Percentiles rank a stretch among this genome's conserved stretches.
phyloP scores from a whole-genome alignment of 2,113 vertebrate genomes.

The Muscicapa adusta region DNA sequence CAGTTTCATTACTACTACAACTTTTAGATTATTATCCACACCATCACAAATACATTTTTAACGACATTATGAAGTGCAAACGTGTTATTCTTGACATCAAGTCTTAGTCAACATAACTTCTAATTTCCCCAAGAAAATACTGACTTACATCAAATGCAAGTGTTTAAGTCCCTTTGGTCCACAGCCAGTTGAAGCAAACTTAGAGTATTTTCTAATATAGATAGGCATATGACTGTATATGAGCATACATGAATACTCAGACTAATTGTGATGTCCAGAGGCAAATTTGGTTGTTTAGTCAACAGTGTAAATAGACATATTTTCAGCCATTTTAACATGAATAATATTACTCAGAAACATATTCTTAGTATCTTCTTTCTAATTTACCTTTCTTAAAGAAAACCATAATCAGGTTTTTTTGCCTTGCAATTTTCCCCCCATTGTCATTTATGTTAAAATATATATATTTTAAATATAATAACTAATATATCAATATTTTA shows the following conservation, averaged over 20 bases:
- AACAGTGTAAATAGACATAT: neutral
- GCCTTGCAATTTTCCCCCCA: neutral
- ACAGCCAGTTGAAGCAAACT: neutral
- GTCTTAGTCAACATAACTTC: neutral
- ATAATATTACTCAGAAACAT: neutral
- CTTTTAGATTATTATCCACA: neutral
- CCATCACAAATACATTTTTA: neutral
- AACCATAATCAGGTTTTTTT: neutral
- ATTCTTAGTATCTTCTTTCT: neutral
- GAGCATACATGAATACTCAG: neutral
- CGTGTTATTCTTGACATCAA: neutral
- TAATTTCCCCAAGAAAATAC: neutral
- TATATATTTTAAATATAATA: neutral
- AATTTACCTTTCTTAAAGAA: neutral
- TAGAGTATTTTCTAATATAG: neutral
- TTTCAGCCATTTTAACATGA: neutral
- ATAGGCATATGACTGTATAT: neutral
- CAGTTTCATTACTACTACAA: neutral
- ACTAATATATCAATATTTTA: neutral
- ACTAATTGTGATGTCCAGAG: neutral
- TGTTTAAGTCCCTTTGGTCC: neutral
- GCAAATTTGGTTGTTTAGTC: neutral
- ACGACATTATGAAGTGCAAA: neutral
- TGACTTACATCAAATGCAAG: neutral
- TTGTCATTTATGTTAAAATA: neutral